These are phyloP conservation scores for Leptinotarsa lineolata DNA, from an alignment of 1,140 invertebrate genomes.

Conservation along the genomic window DNA sequence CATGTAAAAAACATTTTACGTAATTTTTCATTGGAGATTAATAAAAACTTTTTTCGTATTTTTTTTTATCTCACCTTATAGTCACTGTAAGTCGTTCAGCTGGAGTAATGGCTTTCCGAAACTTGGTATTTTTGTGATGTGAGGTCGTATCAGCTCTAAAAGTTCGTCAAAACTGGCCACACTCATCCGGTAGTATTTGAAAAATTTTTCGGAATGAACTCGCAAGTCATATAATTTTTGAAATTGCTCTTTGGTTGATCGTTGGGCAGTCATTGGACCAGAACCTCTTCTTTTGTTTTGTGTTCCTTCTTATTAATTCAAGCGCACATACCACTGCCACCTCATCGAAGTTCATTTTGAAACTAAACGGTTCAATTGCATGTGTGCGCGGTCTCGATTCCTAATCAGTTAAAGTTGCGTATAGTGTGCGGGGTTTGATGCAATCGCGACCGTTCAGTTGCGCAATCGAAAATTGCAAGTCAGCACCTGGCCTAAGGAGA, in stretches of 20 bases:
- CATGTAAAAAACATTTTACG: no score
- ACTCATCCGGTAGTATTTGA: constrained; percentile 1
- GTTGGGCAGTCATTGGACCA: no score
- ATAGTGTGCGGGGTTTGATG: neutral
- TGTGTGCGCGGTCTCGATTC: neutral
- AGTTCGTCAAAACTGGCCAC: constrained; percentile 10
- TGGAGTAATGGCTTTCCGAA: neutral
- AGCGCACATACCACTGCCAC: neutral
- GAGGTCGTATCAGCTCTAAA: neutral
- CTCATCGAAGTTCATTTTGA: neutral
- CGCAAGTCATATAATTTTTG: neutral
- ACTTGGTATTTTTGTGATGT: neutral
- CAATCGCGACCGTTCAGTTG: neutral
- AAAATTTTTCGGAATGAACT: constrained; percentile 12
- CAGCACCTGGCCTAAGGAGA: neutral
- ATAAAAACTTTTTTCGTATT: no score
- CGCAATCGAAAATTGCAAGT: neutral
- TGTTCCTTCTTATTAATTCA: neutral
- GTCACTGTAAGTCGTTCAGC: neutral
- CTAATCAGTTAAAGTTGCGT: neutral
- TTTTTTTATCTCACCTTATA: neutral
- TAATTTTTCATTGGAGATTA: no score
- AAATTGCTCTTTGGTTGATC: neutral
- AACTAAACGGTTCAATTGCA: neutral
- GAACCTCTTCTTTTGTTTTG: neutral